Evolutionary conservation across 1,140 invertebrate species (phyloP), one percentile per base, ranked within the genome.

Genomic region (Hypothenemus hampei): DNA sequence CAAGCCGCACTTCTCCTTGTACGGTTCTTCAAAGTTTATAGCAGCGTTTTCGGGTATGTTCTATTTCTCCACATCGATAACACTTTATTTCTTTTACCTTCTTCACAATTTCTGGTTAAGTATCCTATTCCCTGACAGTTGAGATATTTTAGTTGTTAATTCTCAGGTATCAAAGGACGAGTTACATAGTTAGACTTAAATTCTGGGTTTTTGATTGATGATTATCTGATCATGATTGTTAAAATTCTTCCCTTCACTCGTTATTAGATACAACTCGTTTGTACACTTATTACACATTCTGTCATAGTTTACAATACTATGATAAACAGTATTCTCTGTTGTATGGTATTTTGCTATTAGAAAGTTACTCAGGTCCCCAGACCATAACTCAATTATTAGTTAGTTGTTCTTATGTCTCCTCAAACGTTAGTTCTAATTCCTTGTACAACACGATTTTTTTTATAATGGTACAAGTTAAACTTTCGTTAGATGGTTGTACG

Each of bases 401-500:
- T n/a, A n/a, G n/a, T 16, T 37, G 35, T 16, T 37, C 35, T 37
- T 37, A 15, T 37, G 35, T 37, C 15, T 37, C 35, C 35, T 16
- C 6, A 4, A 37, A 37, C n/a, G n/a, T 37, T 1, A 37, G 18
- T 16, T 37, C 35, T 13, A 37, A 16, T 16, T 37, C n/a, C 15
- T 37, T 37, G 15, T 4, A 37, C 15, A 37, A 16, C 7, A 16
- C 18, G 15, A 37, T n/a, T 16, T 16, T 37, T 37, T 37, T 37
- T 7, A 37, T 37, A 16, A 16, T 13, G 18, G 15, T 1, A 37
- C 7, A 11, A 3, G 7, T 16, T 37, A 11, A 37, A 37, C 15
- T 37, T 16, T 37, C 35, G n/a, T 37, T 37, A 16, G 18, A 13
- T 10, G 7, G 11, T 16, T 37, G 10, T 37, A 11, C 18, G 7